Conservation (phyloP, 2,888 invertebrate species). For the Heteromyza rotundicornis region DNA sequence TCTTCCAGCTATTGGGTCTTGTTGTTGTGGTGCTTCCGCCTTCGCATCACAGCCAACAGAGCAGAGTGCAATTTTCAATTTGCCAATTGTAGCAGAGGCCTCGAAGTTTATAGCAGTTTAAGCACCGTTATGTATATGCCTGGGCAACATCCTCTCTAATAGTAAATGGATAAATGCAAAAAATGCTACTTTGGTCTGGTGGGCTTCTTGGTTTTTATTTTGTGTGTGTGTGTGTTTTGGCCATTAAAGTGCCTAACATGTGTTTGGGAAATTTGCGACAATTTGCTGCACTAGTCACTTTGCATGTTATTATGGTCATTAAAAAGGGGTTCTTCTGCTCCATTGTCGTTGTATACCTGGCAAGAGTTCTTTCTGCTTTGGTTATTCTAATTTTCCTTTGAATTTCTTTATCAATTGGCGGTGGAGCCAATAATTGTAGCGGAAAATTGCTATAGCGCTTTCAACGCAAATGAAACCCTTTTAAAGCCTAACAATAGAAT, state of each 20-base stretch:
- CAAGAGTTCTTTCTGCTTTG: too few species aligned
- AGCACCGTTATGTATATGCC: slow-evolving; percentile 1
- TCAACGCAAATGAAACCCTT: not conserved
- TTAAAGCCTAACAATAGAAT: too few species aligned
- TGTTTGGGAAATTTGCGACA: slow-evolving; percentile 47
- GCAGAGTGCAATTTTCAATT: slow-evolving; percentile 50
- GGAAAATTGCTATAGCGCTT: slow-evolving; percentile 36
- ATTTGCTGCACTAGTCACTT: slow-evolving; percentile 42
- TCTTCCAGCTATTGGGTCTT: slow-evolving; percentile 20
- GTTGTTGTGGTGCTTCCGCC: slow-evolving; percentile 21
- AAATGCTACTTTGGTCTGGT: too few species aligned
- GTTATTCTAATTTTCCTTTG: too few species aligned
- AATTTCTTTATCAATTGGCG: too few species aligned
- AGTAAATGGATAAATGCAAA: not conserved
- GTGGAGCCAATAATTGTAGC: slow-evolving; percentile 37
- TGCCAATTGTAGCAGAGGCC: slow-evolving; percentile 51
- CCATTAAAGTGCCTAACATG: not conserved
- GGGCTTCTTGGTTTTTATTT: not conserved
- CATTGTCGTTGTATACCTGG: too few species aligned
- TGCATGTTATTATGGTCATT: slow-evolving; percentile 10
- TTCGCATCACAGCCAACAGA: slow-evolving; percentile 3
- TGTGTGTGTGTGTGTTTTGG: not conserved
- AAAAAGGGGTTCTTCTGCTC: too few species aligned
- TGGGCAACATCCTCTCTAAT: not conserved
- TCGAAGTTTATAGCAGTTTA: not conserved